Evolutionary conservation across 92 coral and sea anemone species (phyloP).

Genomic region (Siderastrea radians): DNA sequence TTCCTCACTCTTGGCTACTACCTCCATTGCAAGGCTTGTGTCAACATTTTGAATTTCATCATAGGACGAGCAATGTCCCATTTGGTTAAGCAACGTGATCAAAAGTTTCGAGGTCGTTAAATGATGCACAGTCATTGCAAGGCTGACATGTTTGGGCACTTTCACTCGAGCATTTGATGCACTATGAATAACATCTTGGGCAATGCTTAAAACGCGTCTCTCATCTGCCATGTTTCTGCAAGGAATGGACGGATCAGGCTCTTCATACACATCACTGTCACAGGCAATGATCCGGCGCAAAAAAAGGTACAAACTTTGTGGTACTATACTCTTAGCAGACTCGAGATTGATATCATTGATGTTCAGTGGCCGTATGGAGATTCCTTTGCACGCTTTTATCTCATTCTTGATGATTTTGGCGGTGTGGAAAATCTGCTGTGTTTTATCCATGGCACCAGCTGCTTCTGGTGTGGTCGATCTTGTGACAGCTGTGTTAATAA

Average conservation of each 20-base stretch:
- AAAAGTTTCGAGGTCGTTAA: constrained; percentile 48
- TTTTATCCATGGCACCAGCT: no score
- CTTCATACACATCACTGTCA: no score
- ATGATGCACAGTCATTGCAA: constrained; percentile 55
- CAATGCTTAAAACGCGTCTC: constrained; percentile 15
- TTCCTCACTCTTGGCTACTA: no score
- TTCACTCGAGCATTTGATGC: constrained; percentile 20
- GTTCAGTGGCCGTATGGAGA: constrained; percentile 34
- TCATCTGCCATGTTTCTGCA: no score
- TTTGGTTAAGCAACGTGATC: constrained; percentile 41
- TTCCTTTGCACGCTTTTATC: constrained; percentile 20
- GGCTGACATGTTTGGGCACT: constrained; percentile 55
- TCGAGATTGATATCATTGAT: constrained; percentile 25
- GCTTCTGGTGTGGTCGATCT: no score
- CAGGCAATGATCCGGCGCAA: no score
- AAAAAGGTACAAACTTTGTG: constrained; percentile 1
- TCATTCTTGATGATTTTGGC: no score
- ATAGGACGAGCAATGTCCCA: constrained; percentile 35
- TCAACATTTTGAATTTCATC: no score
- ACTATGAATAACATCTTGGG: constrained; percentile 43
- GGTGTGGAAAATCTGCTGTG: no score
- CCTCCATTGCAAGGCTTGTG: no score
- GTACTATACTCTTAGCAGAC: constrained; percentile 4
- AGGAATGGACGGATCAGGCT: no score
- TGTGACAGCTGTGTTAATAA: background rate